Percentiles rank a stretch among this genome's conserved stretches.
Evolutionary conservation across 2,797 vertebrate genomes (phyloP).

Genomic region (Scolopax rusticola): DNA sequence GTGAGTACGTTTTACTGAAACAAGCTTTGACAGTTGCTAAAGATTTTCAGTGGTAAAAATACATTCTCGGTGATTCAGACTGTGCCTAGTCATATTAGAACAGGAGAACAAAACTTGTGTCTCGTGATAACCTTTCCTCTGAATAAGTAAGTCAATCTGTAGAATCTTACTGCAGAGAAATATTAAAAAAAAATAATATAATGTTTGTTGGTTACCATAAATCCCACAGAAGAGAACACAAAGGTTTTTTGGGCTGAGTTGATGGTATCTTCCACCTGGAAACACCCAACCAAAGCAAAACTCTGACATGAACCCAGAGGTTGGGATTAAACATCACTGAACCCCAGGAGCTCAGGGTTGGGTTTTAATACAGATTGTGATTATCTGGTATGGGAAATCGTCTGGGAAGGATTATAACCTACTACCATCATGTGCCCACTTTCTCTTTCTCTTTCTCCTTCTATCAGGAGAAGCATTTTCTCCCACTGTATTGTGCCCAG

Average conservation of each 20-base stretch:
- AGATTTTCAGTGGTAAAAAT: not conserved
- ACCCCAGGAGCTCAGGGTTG: not conserved
- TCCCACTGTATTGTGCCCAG: not conserved
- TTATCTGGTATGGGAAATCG: not conserved
- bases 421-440: rapidly evolving
- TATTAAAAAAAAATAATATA: not conserved
- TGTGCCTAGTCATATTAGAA: not conserved
- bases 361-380: not conserved
- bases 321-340: not conserved
- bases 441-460: not conserved
- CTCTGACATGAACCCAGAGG: not conserved
- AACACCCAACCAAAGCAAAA: not conserved
- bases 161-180: not conserved
- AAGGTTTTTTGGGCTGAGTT: not conserved
- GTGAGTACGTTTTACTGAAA: not conserved
- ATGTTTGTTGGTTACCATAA: not conserved
- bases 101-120: not conserved
- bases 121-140: not conserved
- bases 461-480: not conserved
- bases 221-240: not conserved
- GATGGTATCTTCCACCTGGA: not conserved
- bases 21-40: not conserved
- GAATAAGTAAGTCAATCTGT: not conserved
- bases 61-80: not conserved
- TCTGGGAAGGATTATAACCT: not conserved